Percentiles rank a stretch among this genome's conserved stretches.
phyloP scores from a whole-genome alignment of 2,888 invertebrate species.

The Dexiosoma caninum region DNA sequence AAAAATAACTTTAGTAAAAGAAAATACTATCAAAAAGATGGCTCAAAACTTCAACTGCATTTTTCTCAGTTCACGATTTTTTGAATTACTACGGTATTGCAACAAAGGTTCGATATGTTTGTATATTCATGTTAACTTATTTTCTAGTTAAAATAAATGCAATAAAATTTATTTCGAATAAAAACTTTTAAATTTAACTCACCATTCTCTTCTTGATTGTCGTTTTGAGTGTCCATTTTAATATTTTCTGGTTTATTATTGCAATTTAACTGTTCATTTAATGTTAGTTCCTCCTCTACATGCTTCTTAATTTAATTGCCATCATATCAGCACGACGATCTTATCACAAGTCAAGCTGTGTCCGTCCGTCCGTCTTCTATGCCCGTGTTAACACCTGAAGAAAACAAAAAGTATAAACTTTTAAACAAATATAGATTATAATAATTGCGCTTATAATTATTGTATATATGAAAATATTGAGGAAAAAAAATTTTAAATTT shows the following conservation, averaged over 20 bases:
- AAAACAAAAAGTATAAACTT: background rate
- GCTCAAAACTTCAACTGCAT: too few species aligned
- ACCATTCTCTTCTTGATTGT: slow-evolving; percentile 67
- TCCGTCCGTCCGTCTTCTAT: background rate
- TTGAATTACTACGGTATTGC: too few species aligned
- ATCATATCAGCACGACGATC: slow-evolving; percentile 16
- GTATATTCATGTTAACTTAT: too few species aligned
- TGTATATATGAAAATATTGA: slow-evolving; percentile 17
- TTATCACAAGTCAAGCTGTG: background rate
- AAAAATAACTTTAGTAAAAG: too few species aligned
- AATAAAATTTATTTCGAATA: background rate
- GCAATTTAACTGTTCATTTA: slow-evolving; percentile 67
- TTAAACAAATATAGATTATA: background rate
- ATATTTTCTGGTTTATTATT: slow-evolving; percentile 68
- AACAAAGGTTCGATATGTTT: too few species aligned
- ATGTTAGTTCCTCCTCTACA: slow-evolving; percentile 65
- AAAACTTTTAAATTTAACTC: slow-evolving; percentile 2
- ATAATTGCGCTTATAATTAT: slow-evolving; percentile 29
- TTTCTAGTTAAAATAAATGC: background rate
- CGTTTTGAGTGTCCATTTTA: slow-evolving; percentile 64
- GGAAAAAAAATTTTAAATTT: slow-evolving; percentile 3
- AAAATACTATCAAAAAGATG: too few species aligned
- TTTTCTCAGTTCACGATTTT: too few species aligned
- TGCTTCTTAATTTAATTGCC: slow-evolving; percentile 69
- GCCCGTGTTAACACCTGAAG: slow-evolving; percentile 34